Evolutionary conservation across 2,113 vertebrate genomes (phyloP), one percentile per base, ranked within the genome.

Genomic region (Scomber colias): DNA sequence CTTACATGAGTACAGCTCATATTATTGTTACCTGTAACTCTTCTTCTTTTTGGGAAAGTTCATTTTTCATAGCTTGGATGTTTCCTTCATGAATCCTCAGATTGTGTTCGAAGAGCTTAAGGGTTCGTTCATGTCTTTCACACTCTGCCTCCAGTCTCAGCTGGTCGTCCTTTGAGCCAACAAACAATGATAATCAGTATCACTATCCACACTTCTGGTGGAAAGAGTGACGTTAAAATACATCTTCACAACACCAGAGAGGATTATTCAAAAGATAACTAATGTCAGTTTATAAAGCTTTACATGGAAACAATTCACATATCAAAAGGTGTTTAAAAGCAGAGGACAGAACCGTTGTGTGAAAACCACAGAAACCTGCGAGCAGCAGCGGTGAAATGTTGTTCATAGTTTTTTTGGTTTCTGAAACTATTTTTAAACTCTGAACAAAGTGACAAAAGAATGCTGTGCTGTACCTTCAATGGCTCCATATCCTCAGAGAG

Each of bases 401-500:
- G 7, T 4, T 3, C 9, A 11, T 12, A 8, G 40, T 51, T n/a
- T 53, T 53, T 53, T 11, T 59, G 24, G 27, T 35, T 57, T 57
- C 62, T 48, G 12, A 31, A 31, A 55, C 24, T 57, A 66, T 67
- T 69, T 54, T 45, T n/a, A 46, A 21, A 17, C 19, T 55, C 16
- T 19, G 53, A 60, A 59, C 44, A 49, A 30, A 40, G 19, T 61
- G 27, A 62, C 11, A 50, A 14, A 55, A 49, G 4, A 48, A 50
- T 11, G 24, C 24, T 35, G 2, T 3, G 2, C 40, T 63, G 35
- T 24, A 89, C 89, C 86, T 85, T 85, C 48, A 87, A 11, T 0
- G 67, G 60, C 64, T 90, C 87, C 0, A 60, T 74, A 12, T 89
- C 87, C n/a, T 89, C 89, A 1, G 65, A 19, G 7, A 87, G 79